Evolutionary conservation across 2,797 vertebrate species (phyloP), one percentile per base, ranked within the genome.

Genomic region (Sebastes baramenuke): DNA sequence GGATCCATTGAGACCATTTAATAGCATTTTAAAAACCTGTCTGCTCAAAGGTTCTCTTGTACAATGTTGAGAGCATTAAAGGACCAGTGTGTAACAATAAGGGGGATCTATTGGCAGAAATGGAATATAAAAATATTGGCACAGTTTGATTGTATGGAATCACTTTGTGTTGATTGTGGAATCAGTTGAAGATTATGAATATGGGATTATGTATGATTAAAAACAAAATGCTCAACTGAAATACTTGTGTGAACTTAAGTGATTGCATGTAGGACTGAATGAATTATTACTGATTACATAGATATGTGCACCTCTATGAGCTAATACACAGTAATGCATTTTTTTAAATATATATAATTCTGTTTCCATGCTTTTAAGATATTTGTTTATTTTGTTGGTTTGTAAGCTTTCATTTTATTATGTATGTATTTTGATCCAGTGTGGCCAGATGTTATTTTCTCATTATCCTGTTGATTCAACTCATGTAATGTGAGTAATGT

Each of bases 221-320:
- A 76, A 80, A 69, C 12, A 66, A 10, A 32, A 10, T 3, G 2
- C 42, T 75, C 14, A 46, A n/a, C 6, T 54, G 25, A 69, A n/a
- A 65, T 27, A 16, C 29, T 11, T 14, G 14, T n/a, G 42, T 68
- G 62, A 60, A 71, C 16, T 46, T 16, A 46, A 46, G 42, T 72
- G 29, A 80, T 77, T 77, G 11, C 22, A 52, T 54, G 30, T 3
- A 46, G 8, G 24, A 34, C 20, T 20, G 6, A 22, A 11, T 52
- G 20, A 56, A 65, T 56, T 16, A 36, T 11, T 22, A 25, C 42
- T 77, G 59, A 85, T 71, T 81, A 67, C 20, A 52, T 49, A 22
- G 3, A 24, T 32, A 18, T 22, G 1, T 72, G 32, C 16, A 29
- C 2, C 18, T 14, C 67, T 49, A 55, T 36, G 6, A 67, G 58